phyloP scores from a whole-genome alignment of 2,113 vertebrate species.

The Leucopsar rothschildi region DNA sequence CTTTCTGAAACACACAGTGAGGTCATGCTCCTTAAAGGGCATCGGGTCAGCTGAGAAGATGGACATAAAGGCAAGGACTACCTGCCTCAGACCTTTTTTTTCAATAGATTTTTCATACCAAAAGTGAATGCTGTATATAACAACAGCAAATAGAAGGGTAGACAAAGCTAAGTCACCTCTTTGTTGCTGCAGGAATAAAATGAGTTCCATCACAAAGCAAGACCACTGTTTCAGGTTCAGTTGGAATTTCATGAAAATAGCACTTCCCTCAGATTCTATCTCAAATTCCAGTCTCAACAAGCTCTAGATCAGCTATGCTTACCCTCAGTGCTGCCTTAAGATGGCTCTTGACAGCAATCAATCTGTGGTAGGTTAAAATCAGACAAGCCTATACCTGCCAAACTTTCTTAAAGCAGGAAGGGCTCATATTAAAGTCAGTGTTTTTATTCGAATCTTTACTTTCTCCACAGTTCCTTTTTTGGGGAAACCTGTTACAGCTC shows the following conservation, averaged over 20 bases:
- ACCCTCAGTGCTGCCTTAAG: background rate
- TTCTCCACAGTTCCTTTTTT: background rate
- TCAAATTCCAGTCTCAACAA: background rate
- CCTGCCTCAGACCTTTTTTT: background rate
- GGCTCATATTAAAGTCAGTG: background rate
- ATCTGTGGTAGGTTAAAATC: background rate
- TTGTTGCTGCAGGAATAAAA: background rate
- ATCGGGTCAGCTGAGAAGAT: slow-evolving; percentile 47
- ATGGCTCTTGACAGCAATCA: background rate
- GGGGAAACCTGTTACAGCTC: background rate
- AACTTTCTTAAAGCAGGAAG: background rate
- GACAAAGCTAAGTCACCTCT: background rate
- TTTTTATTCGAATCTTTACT: background rate
- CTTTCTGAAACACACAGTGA: slow-evolving; percentile 8
- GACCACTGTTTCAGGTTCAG: background rate
- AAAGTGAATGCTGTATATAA: background rate
- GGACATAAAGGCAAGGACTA: background rate
- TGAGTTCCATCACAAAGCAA: background rate
- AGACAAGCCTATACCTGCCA: background rate
- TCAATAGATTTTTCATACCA: background rate
- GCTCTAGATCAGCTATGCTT: background rate
- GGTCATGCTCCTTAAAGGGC: background rate
- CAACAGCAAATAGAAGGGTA: background rate
- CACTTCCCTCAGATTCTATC: background rate
- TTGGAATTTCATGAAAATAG: background rate